These are phyloP conservation scores for Patella vulgata DNA, from an alignment of 1,140 invertebrate genomes.

Conservation along the genomic window DNA sequence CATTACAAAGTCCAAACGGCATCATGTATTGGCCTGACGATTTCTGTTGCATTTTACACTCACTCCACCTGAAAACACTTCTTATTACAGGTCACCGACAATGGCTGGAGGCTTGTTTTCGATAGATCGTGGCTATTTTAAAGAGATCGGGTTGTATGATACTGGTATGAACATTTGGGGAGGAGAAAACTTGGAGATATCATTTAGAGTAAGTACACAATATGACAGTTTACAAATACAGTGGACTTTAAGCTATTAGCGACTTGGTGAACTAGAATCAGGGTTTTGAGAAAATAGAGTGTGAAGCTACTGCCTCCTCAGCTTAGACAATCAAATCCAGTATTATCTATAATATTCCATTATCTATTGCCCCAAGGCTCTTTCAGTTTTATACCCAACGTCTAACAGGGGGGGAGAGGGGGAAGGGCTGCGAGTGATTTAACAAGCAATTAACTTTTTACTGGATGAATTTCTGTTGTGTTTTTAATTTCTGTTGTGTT, in stretches of 20 bases:
- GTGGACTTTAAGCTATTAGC: neutral
- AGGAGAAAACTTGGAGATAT: constrained; percentile 81
- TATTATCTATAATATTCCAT: too few relatives aligned
- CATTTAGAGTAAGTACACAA: constrained; percentile 31
- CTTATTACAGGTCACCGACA: constrained; percentile 79
- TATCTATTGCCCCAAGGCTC: too few relatives aligned
- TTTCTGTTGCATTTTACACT: constrained; percentile 55
- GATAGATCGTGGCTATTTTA: constrained; percentile 88
- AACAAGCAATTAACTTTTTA: too few relatives aligned
- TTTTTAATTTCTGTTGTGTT: too few relatives aligned
- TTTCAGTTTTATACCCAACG: too few relatives aligned
- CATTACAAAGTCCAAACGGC: neutral
- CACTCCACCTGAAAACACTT: constrained; percentile 43
- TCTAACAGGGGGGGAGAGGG: too few relatives aligned
- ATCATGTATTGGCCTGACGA: neutral
- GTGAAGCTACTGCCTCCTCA: neutral
- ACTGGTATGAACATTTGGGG: constrained; percentile 80
- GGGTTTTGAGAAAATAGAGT: too few relatives aligned
- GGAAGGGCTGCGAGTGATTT: too few relatives aligned
- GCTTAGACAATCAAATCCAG: too few relatives aligned
- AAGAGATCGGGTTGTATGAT: constrained; percentile 76
- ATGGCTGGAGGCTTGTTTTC: constrained; percentile 84
- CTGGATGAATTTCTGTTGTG: too few relatives aligned
- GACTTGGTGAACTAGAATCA: neutral
- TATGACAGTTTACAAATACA: neutral